Conservation (phyloP, 2,797 vertebrate genomes). For the Remorina albescens region DNA sequence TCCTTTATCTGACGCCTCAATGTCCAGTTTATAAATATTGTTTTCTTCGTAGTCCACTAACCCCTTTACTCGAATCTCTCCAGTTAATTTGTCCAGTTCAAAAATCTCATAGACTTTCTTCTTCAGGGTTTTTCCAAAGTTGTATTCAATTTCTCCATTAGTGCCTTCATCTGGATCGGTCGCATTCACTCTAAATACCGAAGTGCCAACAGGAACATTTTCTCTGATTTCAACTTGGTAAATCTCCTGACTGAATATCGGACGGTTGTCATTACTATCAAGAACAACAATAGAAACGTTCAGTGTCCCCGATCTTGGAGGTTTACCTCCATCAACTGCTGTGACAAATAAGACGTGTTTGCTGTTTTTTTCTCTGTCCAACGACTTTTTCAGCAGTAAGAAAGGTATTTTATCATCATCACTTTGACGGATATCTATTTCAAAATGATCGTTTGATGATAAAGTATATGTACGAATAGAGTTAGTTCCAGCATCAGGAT, state of each 20-base stretch:
- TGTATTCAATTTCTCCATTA: conserved; percentile 77
- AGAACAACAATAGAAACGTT: conserved; percentile 72
- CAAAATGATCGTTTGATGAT: conserved; percentile 74
- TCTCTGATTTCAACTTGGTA: conserved; percentile 70
- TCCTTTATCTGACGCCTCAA: conserved; percentile 77
- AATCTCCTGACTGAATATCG: conserved; percentile 57
- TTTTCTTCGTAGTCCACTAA: conserved; percentile 71
- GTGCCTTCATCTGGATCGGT: too few species aligned
- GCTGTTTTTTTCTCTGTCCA: conserved; percentile 70
- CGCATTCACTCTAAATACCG: conserved; percentile 64
- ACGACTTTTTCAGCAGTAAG: conserved; percentile 69
- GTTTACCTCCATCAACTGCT: conserved; percentile 77
- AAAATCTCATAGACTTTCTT: conserved; percentile 58
- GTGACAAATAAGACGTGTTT: conserved; percentile 53
- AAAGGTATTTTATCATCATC: conserved; percentile 73
- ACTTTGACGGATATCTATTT: conserved; percentile 68
- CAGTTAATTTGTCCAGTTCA: conserved; percentile 63
- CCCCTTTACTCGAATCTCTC: conserved; percentile 69
- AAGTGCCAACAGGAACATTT: conserved; percentile 41
- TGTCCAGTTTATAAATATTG: conserved; percentile 62
- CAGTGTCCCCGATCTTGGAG: conserved; percentile 51
- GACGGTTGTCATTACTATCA: conserved; percentile 72
- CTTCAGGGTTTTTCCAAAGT: conserved; percentile 50
- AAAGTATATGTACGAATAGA: conserved; percentile 74
- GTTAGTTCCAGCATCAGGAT: conserved; percentile 85